Conservation (phyloP, 2,113 vertebrate species). For the Agelaius tricolor region DNA sequence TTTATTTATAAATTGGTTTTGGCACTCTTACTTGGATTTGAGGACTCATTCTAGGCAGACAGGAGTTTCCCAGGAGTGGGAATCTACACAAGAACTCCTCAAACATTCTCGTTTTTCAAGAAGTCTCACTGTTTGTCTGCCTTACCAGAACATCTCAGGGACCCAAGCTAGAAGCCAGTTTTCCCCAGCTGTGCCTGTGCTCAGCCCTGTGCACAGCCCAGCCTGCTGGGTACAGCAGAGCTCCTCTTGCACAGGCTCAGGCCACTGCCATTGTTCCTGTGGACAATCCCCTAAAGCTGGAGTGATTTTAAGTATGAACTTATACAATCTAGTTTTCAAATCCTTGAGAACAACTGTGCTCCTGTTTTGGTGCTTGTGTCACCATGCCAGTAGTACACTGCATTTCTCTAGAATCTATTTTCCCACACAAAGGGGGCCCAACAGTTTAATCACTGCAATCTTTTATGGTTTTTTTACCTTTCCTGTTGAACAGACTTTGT, state of each 20-base stretch:
- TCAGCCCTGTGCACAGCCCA: not conserved
- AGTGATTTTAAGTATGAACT: not conserved
- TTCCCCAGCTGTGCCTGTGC: not conserved
- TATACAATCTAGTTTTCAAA: not conserved
- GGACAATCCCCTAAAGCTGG: not conserved
- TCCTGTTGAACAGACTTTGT: not conserved
- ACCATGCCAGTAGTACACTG: not conserved
- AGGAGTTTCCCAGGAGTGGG: not conserved
- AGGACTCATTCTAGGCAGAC: not conserved
- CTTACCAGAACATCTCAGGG: not conserved
- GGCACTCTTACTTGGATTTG: not conserved
- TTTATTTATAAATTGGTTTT: not conserved
- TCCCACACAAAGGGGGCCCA: not conserved
- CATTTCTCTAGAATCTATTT: not conserved
- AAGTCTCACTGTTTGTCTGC: not conserved
- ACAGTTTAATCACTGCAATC: not conserved
- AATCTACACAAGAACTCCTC: not conserved
- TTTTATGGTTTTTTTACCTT: not conserved
- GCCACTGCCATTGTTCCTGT: too few species aligned
- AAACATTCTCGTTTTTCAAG: not conserved
- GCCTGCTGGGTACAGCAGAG: accelerated
- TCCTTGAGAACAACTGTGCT: not conserved
- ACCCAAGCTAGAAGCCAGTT: not conserved
- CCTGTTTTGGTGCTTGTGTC: not conserved
- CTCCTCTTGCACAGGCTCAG: not conserved